phyloP scores from a whole-genome alignment of 2,797 vertebrate genomes.

The Amblyopsis hoosieri region DNA sequence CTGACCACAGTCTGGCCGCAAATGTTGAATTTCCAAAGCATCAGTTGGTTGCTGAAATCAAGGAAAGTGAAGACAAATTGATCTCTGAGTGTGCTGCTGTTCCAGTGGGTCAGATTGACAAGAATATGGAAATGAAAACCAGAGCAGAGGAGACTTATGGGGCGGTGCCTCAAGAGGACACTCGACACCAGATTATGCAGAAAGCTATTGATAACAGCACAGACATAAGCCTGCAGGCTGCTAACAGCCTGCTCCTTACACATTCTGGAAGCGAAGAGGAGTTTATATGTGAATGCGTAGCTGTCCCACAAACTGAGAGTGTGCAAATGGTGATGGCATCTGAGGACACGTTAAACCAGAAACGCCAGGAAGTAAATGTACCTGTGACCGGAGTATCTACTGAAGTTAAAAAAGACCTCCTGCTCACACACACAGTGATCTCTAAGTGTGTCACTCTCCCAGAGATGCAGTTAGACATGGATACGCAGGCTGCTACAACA shows the following conservation, averaged over 20 bases:
- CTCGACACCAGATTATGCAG: slow-evolving; percentile 16
- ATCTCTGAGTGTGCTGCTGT: slow-evolving; percentile 3
- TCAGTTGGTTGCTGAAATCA: slow-evolving; percentile 10
- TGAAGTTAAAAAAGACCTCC: slow-evolving; percentile 1
- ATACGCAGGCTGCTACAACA: background rate
- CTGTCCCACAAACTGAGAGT: slow-evolving; percentile 14
- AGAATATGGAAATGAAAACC: slow-evolving; percentile 17
- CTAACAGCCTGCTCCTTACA: slow-evolving; percentile 12
- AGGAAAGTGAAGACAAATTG: slow-evolving; percentile 21
- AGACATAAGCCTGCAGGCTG: slow-evolving; percentile 11
- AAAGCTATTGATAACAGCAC: slow-evolving; percentile 6
- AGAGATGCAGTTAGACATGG: background rate
- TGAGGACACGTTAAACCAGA: slow-evolving; percentile 2
- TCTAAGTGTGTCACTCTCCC: slow-evolving; percentile 2
- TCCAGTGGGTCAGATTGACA: slow-evolving; percentile 22
- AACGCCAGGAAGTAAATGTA: background rate
- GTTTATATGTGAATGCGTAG: slow-evolving; percentile 1
- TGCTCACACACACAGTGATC: slow-evolving; percentile 7
- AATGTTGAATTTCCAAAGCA: slow-evolving; percentile 9
- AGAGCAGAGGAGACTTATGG: slow-evolving; percentile 1
- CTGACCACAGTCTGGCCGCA: background rate
- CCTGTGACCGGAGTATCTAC: background rate
- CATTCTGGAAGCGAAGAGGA: slow-evolving; percentile 15
- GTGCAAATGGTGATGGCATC: slow-evolving; percentile 12
- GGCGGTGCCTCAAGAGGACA: slow-evolving; percentile 14